Evolutionary conservation across 2,113 vertebrate genomes (phyloP).

Genomic region (Naja naja): DNA sequence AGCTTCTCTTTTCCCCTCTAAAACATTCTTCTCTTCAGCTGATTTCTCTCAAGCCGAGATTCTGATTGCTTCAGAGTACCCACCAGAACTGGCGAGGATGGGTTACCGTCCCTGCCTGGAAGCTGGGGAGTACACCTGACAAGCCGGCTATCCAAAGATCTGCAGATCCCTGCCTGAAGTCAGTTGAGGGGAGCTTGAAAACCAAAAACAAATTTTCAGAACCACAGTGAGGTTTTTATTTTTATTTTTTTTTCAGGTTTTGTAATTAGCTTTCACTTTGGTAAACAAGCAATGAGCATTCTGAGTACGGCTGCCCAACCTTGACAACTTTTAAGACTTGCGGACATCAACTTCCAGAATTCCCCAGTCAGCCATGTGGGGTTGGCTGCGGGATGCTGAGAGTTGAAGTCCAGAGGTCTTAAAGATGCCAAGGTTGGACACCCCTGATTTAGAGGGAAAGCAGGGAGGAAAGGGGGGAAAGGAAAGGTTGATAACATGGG

Average conservation of each 20-base stretch:
- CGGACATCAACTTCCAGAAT: neutral
- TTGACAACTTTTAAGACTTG: neutral
- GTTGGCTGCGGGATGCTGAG: neutral
- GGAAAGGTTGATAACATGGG: neutral
- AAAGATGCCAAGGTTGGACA: neutral
- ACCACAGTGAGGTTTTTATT: neutral
- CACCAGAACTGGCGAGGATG: conserved; percentile 40
- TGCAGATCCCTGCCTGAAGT: conserved; percentile 27
- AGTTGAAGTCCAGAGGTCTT: neutral
- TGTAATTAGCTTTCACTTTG: conserved; percentile 50
- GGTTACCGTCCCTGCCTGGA: conserved; percentile 46
- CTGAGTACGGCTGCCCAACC: neutral
- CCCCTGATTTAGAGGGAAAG: neutral
- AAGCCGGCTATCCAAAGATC: conserved; percentile 43
- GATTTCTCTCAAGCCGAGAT: conserved; percentile 61
- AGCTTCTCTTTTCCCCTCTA: neutral
- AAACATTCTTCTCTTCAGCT: conserved; percentile 37
- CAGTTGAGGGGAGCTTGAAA: neutral
- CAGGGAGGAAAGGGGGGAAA: neutral
- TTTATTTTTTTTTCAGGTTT: conserved; percentile 20
- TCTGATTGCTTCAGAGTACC: conserved; percentile 61
- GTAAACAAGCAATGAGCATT: conserved; percentile 22
- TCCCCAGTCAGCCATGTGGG: neutral
- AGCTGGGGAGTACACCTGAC: conserved; percentile 35
- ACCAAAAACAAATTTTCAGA: neutral